A percentile compares a stretch with the other conserved stretches of the same genome.
Conservation (phyloP, 2,113 vertebrate genomes). For the Struthio camelus region DNA sequence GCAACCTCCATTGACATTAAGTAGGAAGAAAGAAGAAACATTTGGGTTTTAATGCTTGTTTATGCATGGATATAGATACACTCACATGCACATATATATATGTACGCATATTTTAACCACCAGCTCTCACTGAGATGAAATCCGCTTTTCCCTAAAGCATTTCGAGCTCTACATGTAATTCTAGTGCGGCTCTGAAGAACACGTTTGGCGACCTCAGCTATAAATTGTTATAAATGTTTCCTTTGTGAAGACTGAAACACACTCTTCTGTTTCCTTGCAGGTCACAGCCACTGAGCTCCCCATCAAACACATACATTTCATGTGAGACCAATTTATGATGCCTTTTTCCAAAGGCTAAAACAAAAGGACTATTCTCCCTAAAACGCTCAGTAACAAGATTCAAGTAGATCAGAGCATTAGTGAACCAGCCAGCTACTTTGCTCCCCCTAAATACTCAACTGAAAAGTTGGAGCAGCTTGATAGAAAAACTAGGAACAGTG, state of each 20-base stretch:
- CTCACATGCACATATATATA: background rate
- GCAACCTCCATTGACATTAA: background rate
- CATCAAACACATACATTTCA: background rate
- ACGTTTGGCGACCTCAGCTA: rapidly evolving
- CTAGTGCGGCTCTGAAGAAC: conserved; percentile 9
- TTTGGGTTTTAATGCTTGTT: background rate
- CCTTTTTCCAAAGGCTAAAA: conserved; percentile 27
- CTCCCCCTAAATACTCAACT: background rate
- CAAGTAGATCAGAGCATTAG: background rate
- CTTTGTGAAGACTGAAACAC: conserved; percentile 18
- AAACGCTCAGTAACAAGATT: background rate
- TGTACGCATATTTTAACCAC: background rate
- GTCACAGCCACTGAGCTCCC: background rate
- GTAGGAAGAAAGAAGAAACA: background rate
- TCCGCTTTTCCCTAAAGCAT: background rate
- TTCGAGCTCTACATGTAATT: conserved; percentile 8
- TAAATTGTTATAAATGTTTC: conserved; percentile 35
- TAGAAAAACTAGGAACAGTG: background rate
- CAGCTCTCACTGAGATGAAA: background rate
- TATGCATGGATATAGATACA: background rate
- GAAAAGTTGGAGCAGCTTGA: background rate
- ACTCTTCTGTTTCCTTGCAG: conserved; percentile 13
- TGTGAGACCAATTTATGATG: background rate
- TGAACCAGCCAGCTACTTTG: background rate
- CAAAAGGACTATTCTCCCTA: conserved; percentile 13